Percentiles rank a stretch among this genome's conserved stretches.
Evolutionary conservation across 2,888 invertebrate species (phyloP).

Genomic region (Spodoptera exigua): DNA sequence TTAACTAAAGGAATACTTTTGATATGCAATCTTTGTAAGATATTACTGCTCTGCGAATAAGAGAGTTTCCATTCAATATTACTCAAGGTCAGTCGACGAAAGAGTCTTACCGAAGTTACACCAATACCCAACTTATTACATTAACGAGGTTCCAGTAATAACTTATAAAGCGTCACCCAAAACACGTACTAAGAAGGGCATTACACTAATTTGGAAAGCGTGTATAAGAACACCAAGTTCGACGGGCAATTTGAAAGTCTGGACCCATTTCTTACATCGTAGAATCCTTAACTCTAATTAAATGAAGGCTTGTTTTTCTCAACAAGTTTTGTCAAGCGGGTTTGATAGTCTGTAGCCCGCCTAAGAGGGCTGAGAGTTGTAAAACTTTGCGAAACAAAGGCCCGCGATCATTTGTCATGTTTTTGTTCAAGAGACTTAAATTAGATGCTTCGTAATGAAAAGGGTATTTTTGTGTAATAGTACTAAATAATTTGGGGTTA

Average conservation of each 20-base stretch:
- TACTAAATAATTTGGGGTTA: slow-evolving; percentile 62
- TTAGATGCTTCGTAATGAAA: slow-evolving; percentile 59
- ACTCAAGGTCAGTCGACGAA: background rate
- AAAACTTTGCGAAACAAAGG: slow-evolving; percentile 57
- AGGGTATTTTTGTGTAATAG: slow-evolving; percentile 60
- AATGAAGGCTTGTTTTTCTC: slow-evolving; percentile 58
- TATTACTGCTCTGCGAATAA: no score
- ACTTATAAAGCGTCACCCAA: slow-evolving; percentile 27
- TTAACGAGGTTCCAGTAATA: slow-evolving; percentile 19
- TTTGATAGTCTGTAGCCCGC: slow-evolving; percentile 53
- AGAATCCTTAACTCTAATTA: slow-evolving; percentile 58
- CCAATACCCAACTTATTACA: slow-evolving; percentile 26
- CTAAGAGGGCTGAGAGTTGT: slow-evolving; percentile 54
- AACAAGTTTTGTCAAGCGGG: slow-evolving; percentile 57
- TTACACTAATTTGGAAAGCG: slow-evolving; percentile 36
- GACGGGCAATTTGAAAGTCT: slow-evolving; percentile 43
- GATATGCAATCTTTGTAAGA: no score
- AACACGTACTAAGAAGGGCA: slow-evolving; percentile 33
- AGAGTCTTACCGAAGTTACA: slow-evolving; percentile 27
- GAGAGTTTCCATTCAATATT: no score
- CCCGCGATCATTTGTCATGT: slow-evolving; percentile 60
- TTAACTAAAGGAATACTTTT: no score
- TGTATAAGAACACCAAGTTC: slow-evolving; percentile 39
- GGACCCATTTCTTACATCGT: slow-evolving; percentile 47
- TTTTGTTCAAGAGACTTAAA: slow-evolving; percentile 61